These are phyloP conservation scores for Etia nguti DNA, from an alignment of 2,113 vertebrate genomes.

Conservation along the genomic window DNA sequence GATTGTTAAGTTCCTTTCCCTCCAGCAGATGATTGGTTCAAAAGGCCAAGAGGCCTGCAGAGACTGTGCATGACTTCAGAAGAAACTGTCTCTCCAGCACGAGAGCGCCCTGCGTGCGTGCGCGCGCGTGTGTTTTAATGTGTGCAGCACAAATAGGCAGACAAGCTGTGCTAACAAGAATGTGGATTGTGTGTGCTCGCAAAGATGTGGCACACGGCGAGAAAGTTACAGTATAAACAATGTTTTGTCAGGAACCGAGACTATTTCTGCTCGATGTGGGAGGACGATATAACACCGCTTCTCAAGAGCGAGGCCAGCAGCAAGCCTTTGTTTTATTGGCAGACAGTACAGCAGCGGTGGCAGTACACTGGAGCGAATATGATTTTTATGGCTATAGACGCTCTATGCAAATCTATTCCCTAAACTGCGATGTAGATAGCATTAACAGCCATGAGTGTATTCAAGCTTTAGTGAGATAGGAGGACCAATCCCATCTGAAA, in stretches of 20 bases:
- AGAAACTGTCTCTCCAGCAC: slow-evolving; percentile 11
- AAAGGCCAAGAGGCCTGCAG: slow-evolving; percentile 49
- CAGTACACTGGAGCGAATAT: neutral
- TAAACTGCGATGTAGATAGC: neutral
- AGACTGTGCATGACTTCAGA: slow-evolving; percentile 37
- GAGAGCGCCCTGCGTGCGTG: neutral
- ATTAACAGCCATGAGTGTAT: neutral
- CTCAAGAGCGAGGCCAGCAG: slow-evolving; percentile 45
- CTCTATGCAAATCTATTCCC: slow-evolving; percentile 13
- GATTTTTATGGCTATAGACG: slow-evolving; percentile 13
- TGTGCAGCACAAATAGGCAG: slow-evolving; percentile 32
- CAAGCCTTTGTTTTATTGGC: slow-evolving; percentile 51
- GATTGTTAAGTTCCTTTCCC: slow-evolving; percentile 12
- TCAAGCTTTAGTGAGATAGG: neutral
- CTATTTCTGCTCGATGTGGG: slow-evolving; percentile 69
- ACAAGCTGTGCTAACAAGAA: slow-evolving; percentile 60
- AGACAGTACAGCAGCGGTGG: slow-evolving; percentile 18
- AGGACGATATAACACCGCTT: slow-evolving; percentile 46
- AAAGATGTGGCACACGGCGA: slow-evolving; percentile 31
- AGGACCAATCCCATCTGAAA: neutral
- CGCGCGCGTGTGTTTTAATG: neutral
- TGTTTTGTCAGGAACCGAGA: slow-evolving; percentile 58
- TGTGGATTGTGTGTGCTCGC: slow-evolving; percentile 31
- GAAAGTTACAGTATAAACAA: slow-evolving; percentile 43
- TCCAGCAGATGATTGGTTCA: slow-evolving; percentile 57